Percentiles rank a stretch among this genome's conserved stretches.
phyloP scores from a whole-genome alignment of 2,113 vertebrate species.

The Stictonetta naevosa region DNA sequence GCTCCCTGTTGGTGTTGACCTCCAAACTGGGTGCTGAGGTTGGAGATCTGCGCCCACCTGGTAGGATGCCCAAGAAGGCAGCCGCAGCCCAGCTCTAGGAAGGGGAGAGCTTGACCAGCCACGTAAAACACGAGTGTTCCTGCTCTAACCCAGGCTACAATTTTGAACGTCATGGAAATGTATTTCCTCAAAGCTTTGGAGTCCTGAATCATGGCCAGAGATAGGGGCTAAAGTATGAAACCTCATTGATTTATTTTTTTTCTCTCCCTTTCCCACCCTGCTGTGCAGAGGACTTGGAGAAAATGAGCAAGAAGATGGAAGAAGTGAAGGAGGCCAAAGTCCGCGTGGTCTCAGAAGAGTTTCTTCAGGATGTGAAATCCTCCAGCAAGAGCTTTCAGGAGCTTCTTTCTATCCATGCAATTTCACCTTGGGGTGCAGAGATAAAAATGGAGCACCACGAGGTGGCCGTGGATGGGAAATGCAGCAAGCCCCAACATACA shows the following conservation, averaged over 20 bases:
- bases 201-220: neutral
- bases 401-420: conserved; percentile 83
- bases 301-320: conserved; percentile 98
- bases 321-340: conserved; percentile 89
- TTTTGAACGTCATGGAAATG: neutral
- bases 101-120: neutral
- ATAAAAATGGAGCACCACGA: conserved; percentile 83
- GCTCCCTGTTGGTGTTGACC: neutral
- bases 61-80: neutral
- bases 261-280: neutral
- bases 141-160: neutral
- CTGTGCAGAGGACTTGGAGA: conserved; percentile 92
- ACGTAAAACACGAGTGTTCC: neutral
- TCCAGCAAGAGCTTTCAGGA: conserved; percentile 88
- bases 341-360: conserved; percentile 89
- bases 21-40: neutral
- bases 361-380: conserved; percentile 86
- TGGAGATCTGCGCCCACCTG: neutral
- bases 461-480: conserved; percentile 78
- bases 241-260: neutral
- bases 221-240: neutral
- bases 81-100: neutral
- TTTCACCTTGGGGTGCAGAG: conserved; percentile 93
- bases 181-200: neutral
- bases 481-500: conserved; percentile 67